A percentile compares a stretch with the other conserved stretches of the same genome.
Conservation (phyloP, 2,888 invertebrate genomes). For the Xestia rhomboidea region DNA sequence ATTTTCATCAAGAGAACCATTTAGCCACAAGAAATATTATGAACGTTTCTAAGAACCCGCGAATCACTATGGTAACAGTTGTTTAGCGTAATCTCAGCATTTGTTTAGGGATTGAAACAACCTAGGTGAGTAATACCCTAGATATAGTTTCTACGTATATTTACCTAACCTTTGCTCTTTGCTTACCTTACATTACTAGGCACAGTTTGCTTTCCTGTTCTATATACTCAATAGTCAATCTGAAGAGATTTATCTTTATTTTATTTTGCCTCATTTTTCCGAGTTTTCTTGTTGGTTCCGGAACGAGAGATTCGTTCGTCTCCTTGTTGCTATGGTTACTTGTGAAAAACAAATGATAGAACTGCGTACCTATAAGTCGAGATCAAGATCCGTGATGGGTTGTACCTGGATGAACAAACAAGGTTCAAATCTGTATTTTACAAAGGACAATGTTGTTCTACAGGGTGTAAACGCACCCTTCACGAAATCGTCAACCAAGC, state of each 20-base stretch:
- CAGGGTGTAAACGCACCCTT: too few relatives aligned
- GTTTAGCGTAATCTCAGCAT: slow-evolving; percentile 38
- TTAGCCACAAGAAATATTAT: background rate
- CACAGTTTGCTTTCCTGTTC: slow-evolving; percentile 35
- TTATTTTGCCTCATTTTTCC: slow-evolving; percentile 18
- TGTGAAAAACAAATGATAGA: background rate
- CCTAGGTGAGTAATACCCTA: slow-evolving; percentile 44
- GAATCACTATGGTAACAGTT: slow-evolving; percentile 27
- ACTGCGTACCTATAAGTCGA: background rate
- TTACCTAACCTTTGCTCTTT: slow-evolving; percentile 37
- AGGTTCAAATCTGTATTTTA: background rate
- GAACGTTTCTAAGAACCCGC: slow-evolving; percentile 2
- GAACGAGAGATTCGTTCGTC: slow-evolving; percentile 4
- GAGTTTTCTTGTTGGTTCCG: slow-evolving; percentile 22
- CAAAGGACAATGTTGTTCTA: background rate
- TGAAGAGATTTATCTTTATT: slow-evolving; percentile 41
- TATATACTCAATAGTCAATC: slow-evolving; percentile 42
- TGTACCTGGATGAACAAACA: background rate
- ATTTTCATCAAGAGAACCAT: background rate
- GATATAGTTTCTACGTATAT: slow-evolving; percentile 46
- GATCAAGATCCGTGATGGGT: background rate
- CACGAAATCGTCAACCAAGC: too few relatives aligned
- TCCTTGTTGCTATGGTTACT: background rate
- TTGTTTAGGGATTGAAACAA: slow-evolving; percentile 32
- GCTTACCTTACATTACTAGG: slow-evolving; percentile 29